Base-by-base conservation (phyloP, 2,888 invertebrate species). In the Cheilosia soror region DNA sequence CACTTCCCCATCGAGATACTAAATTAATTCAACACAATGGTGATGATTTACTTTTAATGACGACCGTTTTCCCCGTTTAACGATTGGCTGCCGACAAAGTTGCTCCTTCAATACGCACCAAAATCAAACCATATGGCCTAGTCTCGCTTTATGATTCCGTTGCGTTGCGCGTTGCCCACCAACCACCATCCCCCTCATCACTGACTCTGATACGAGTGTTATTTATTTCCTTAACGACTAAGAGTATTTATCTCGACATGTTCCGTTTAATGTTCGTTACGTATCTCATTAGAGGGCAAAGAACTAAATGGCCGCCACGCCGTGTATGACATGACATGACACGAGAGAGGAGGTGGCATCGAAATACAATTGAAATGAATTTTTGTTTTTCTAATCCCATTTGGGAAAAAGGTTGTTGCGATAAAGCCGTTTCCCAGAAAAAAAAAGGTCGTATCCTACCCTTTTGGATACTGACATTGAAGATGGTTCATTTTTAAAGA, bases 121-220 rank as follows among this genome's bases (percentile, higher is more conserved):
- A 20, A 44, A 44, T 44, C 44, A 44, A 20, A 47, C 47, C 47
- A 15, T 44, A 6, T 44, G 44, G 44, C 44, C 44, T 44, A 44
- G 13, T n/a, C 42, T 4, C n/a, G n/a, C 4, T 42, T n/a, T n/a
- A 42, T n/a, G 42, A 13, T 1, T 42, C 4, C 42, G 15, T 4
- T 6, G 6, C 0, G 44, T 2, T 6, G n/a, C 6, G 1, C 44
- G 15, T 6, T n/a, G 2, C 6, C 6, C 15, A 20, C 2, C 6
- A 40, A 40, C 40, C 40, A 40, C 40, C 20, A 20, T 20, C 20
- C 20, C 20, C 20, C n/a, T n/a, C 20, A 20, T 20, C 20, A 1
- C 20, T 20, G 20, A 20, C 1, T 20, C 20, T 20, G 20, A 20
- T 40, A 33, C 5, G 33, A 33, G 5, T 7, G 2, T 33, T 33